Evolutionary conservation across 2,888 invertebrate genomes (phyloP), one percentile per base, ranked within the genome.

Genomic region (Caenorhabditis sp.): DNA sequence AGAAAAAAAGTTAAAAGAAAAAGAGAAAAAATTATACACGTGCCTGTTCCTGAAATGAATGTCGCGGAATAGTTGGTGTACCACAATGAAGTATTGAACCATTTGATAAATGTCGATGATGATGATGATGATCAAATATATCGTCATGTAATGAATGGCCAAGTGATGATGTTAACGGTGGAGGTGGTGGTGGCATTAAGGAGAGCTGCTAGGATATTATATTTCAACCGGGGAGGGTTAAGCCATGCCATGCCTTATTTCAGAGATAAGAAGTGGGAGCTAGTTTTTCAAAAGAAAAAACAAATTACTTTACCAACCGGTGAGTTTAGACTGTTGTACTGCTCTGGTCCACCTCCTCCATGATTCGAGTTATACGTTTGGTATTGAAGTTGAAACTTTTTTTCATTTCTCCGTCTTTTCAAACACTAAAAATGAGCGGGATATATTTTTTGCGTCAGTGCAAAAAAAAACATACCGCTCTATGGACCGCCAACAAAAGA

Each of bases 311-410:
- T 6, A 53, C 79, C 75, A 74, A 84, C 81, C 64, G 85, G 84
- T 50, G 84, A 82, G 59, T 83, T 83, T 24, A 84, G 69, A 51
- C 79, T 80, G 76, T 82, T 83, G 59, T 83, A 81, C 19, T 81
- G 77, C 49, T 84, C 83, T 8, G 77, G 66, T n/a, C 59, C 76
- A 21, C 57, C 73, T 27, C 70, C 74, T 12, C 77, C 77, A 49
- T 84, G 83, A 61, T 77, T 83, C 10, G 83, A 79, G 21, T 79
- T 77, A 69, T 82, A 84, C 0, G 80, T 82, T 64, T 85, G 84
- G 37, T 86, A 86, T 49, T 84, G 81, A 12, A 84, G 73, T 68
- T 83, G 83, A 50, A 81, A 75, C 60, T 83, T 81, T 76, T 86
- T 81, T 55, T 84, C 84, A 27, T 69, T 64, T 26, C 81, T 67